Evolutionary conservation across 2,113 vertebrate species (phyloP), one percentile per base, ranked within the genome.

Genomic region (Equus quagga): DNA sequence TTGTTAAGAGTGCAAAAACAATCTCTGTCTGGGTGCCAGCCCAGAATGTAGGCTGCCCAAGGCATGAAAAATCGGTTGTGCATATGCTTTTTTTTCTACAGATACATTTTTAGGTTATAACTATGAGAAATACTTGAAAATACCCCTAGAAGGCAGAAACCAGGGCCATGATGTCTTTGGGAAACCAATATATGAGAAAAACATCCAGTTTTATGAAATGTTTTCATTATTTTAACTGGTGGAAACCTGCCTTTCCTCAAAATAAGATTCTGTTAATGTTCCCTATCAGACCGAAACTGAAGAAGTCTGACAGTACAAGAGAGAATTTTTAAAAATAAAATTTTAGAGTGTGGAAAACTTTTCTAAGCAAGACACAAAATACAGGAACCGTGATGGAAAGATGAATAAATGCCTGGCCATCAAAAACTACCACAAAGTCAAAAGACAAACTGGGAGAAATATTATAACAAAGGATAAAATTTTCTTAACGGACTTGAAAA

Each of bases 1-100:
- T 94, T 97, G 97, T 94, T 84, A 97, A 64, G 96, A 83, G 24
- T 44, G 46, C 75, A 67, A 90, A 97, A 31, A 95, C 72, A 97
- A n/a, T 65, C 44, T n/a, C n/a, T 33, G 54, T 64, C 49, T 79
- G 49, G 54, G 64, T 79, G 51, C 75, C 7, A 12, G 69, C 85
- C 46, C 56, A 88, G 78, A 89, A 54, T 1, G 1, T 62, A 64
- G 73, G 60, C 88, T 73, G 69, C 56, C 58, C 10, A 28, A 18
- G n/a, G 49, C 49, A 83, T 44, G 31, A 73, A 90, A 69, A 94
- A 78, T 58, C 21, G 44, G 44, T n/a, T 36, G 24, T 58, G 44
- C 15, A 0, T 70, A 8, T 44, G 49, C 49, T 58, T 8, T 1
- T 28, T 54, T 84, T 94, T 80, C 89, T 92, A n/a, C 24, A 51